Evolutionary conservation across 2,888 invertebrate species (phyloP).

Genomic region (Meganola albula): DNA sequence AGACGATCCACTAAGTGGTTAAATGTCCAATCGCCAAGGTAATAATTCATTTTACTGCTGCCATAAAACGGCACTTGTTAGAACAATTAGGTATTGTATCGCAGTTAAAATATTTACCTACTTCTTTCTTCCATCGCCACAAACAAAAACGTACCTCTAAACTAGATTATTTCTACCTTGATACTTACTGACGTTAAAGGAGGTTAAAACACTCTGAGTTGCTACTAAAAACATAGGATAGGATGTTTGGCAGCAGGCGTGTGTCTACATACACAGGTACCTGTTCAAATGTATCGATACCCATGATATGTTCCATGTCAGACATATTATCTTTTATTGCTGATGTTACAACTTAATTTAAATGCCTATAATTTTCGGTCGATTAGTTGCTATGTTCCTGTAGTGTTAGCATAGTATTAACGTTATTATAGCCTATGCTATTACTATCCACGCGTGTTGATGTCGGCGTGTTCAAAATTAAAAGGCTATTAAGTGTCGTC

Average conservation of each 20-base stretch:
- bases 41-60: conserved; percentile 41
- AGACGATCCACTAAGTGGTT: conserved; percentile 55
- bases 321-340: no score
- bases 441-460: conserved; percentile 50
- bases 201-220: no score
- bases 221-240: no score
- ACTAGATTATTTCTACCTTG: no score
- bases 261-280: no score
- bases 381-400: conserved; percentile 9
- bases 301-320: no score
- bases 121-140: no score
- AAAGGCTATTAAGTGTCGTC: conserved; percentile 64
- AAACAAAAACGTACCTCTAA: no score
- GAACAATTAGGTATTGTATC: conserved; percentile 40
- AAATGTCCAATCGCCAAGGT: conserved; percentile 53
- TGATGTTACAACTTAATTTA: neutral
- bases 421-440: no score
- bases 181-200: no score
- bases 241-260: no score
- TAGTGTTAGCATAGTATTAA: conserved; percentile 43
- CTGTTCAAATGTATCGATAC: no score
- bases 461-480: conserved; percentile 65
- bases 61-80: conserved; percentile 30
- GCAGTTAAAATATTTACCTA: conserved; percentile 24
- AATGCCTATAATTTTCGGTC: neutral